A percentile compares a stretch with the other conserved stretches of the same genome.
Evolutionary conservation across 2,888 invertebrate species (phyloP).

Genomic region (Escarpia spicata): DNA sequence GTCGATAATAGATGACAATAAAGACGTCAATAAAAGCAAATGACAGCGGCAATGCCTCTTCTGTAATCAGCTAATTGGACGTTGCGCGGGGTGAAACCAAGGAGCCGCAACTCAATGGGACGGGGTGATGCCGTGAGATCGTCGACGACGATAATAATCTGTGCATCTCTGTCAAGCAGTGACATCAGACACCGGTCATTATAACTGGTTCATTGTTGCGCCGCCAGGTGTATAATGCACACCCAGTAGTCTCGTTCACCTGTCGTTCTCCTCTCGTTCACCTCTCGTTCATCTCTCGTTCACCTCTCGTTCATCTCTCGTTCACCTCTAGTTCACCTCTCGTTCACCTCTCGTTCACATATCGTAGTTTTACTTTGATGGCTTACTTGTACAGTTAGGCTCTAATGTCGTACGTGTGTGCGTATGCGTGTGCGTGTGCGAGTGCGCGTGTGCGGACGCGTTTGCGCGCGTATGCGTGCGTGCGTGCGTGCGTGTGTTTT

Average conservation of each 20-base stretch:
- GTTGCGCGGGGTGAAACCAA: background rate
- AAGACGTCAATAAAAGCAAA: background rate
- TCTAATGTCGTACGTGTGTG: background rate
- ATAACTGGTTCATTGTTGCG: no score
- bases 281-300: no score
- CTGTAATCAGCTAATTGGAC: background rate
- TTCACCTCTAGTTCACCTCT: no score
- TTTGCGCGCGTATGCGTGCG: background rate
- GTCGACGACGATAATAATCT: background rate
- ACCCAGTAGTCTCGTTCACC: no score
- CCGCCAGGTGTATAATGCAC: no score
- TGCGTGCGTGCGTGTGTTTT: no score
- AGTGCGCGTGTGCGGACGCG: background rate
- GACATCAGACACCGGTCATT: background rate
- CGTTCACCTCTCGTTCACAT: no score
- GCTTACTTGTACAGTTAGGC: background rate
- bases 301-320: no score
- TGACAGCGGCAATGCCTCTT: conserved; percentile 10
- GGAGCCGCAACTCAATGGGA: background rate
- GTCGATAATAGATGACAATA: background rate
- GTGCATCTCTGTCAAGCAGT: background rate
- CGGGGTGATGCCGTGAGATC: background rate
- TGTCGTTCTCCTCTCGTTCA: no score
- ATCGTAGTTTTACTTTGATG: no score
- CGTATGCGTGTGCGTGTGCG: background rate